A percentile compares a stretch with the other conserved stretches of the same genome.
Conservation (phyloP, 2,888 invertebrate species). For the Chymomyza caudatula region DNA sequence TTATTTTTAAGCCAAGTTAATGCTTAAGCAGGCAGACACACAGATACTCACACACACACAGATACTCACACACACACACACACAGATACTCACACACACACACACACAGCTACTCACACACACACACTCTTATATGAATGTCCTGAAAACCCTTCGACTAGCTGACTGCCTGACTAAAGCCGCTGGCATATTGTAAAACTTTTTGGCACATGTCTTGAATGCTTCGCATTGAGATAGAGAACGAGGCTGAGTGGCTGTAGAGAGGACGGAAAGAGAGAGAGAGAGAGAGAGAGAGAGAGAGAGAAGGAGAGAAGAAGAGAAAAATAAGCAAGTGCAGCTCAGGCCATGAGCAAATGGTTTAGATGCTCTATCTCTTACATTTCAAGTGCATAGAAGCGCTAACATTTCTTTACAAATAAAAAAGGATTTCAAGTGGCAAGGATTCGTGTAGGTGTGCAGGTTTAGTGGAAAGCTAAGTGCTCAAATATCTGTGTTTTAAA, state of each 20-base stretch:
- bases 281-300: neutral
- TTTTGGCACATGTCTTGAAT: slow-evolving; percentile 70
- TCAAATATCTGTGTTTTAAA: neutral
- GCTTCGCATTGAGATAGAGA: slow-evolving; percentile 35
- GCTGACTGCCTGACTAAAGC: slow-evolving; percentile 28
- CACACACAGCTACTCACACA: slow-evolving; percentile 12
- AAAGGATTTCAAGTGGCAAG: neutral
- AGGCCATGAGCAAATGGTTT: neutral
- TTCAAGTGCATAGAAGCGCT: neutral
- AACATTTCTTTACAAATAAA: neutral
- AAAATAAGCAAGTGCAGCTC: neutral
- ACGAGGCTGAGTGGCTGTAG: neutral
- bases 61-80: slow-evolving; percentile 18
- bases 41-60: slow-evolving; percentile 23
- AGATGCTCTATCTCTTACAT: neutral
- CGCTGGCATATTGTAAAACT: slow-evolving; percentile 68
- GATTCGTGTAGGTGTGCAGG: neutral
- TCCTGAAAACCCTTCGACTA: neutral
- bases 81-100: slow-evolving; percentile 21
- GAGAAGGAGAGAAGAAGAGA: neutral
- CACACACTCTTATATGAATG: neutral
- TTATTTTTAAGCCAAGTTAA: slow-evolving; percentile 21
- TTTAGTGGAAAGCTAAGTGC: neutral
- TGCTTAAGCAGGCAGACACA: neutral
- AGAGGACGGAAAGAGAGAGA: neutral